A percentile compares a stretch with the other conserved stretches of the same genome.
These are phyloP conservation scores for Myrmophylax atrothorax DNA, from an alignment of 2,113 vertebrate genomes.

Conservation along the genomic window DNA sequence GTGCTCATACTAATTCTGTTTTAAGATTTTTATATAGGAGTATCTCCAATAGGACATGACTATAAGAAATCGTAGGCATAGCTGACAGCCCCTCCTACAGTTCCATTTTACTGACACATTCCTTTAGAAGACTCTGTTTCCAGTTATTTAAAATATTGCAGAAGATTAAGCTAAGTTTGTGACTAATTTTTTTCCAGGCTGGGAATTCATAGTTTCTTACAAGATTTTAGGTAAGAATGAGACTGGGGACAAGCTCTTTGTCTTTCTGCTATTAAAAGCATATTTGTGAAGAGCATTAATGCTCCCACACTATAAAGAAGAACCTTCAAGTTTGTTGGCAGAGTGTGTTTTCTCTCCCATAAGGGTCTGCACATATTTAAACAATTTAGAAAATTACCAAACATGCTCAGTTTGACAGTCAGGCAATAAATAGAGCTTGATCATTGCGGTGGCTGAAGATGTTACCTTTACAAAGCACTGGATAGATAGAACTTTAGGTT, in stretches of 20 bases:
- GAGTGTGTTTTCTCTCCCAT: not conserved
- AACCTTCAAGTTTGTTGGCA: not conserved
- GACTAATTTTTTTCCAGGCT: not conserved
- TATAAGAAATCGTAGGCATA: slow-evolving; percentile 12
- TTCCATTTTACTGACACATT: slow-evolving; percentile 54
- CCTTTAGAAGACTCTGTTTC: slow-evolving; percentile 22
- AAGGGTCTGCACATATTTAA: not conserved
- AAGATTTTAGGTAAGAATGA: not conserved
- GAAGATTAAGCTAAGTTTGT: slow-evolving; percentile 11
- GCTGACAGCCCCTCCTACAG: slow-evolving; percentile 56
- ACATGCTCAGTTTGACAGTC: not conserved
- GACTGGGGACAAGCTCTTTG: not conserved
- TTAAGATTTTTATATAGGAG: slow-evolving; percentile 18
- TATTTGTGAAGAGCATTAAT: not conserved
- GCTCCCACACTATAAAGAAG: not conserved
- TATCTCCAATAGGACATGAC: slow-evolving; percentile 5
- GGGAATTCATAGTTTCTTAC: not conserved
- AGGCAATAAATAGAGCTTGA: not conserved
- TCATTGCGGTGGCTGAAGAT: not conserved
- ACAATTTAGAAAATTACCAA: not conserved
- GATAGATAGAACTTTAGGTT: not conserved
- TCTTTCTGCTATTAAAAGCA: not conserved
- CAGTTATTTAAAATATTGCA: slow-evolving; percentile 18
- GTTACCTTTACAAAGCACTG: not conserved
- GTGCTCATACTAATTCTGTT: not conserved